A percentile compares a stretch with the other conserved stretches of the same genome.
These are phyloP conservation scores for Cynocephalus volans DNA, from an alignment of 2,113 vertebrate species.

Conservation along the genomic window DNA sequence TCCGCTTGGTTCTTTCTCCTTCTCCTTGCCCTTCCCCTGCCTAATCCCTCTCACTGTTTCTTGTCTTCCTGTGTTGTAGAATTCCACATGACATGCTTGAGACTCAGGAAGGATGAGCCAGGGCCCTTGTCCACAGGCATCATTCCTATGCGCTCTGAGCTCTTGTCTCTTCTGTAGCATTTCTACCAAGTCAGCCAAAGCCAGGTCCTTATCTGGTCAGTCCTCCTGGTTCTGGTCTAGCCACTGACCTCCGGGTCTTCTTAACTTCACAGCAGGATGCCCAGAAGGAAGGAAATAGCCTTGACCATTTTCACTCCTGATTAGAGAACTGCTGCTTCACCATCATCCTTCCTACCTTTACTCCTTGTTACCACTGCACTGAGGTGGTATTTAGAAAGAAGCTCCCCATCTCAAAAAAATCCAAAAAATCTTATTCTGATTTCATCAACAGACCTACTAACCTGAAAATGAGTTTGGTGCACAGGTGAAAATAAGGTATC, in stretches of 20 bases:
- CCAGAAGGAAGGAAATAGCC: not conserved
- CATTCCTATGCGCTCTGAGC: not conserved
- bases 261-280: not conserved
- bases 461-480: not conserved
- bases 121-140: not conserved
- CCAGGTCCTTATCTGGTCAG: not conserved
- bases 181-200: not conserved
- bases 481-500: conserved; percentile 13
- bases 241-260: not conserved
- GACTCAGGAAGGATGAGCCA: not conserved
- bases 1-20: not conserved
- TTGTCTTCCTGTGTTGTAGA: not conserved
- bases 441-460: not conserved
- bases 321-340: not conserved
- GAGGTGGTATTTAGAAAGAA: conserved; percentile 5
- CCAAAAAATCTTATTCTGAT: not conserved
- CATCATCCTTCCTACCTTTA: not conserved
- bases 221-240: not conserved
- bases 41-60: not conserved
- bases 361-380: not conserved
- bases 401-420: not conserved
- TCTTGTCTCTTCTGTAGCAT: not conserved
- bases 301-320: not conserved
- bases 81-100: not conserved
- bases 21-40: not conserved